Evolutionary conservation across 2,113 vertebrate genomes (phyloP).

Genomic region (Triplophysa dalaica): DNA sequence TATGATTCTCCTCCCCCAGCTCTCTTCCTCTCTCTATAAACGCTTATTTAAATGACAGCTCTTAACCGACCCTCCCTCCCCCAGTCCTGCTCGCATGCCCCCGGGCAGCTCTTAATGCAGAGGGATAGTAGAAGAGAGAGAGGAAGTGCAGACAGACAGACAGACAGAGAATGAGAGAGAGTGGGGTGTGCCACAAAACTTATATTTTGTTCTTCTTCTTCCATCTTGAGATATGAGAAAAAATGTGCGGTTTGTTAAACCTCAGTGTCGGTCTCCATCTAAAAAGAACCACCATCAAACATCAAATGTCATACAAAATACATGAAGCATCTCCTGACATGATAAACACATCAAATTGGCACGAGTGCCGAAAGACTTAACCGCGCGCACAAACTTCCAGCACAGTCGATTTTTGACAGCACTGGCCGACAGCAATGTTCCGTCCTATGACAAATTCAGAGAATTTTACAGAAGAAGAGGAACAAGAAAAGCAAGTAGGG

Average conservation of each 20-base stretch:
- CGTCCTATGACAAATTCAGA: not conserved
- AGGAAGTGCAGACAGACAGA: constrained; percentile 35
- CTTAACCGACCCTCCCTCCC: constrained; percentile 63
- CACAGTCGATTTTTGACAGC: constrained; percentile 19
- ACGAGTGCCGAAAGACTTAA: constrained; percentile 50
- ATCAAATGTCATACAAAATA: constrained; percentile 66
- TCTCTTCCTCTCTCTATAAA: constrained; percentile 62
- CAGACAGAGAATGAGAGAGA: constrained; percentile 39
- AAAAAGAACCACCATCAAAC: constrained; percentile 54
- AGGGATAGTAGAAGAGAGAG: constrained; percentile 60
- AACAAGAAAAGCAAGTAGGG: constrained; percentile 2
- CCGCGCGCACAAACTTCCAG: not conserved
- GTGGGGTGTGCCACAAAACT: constrained; percentile 49
- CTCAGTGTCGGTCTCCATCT: constrained; percentile 6
- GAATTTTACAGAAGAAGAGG: not conserved
- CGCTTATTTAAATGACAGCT: constrained; percentile 74
- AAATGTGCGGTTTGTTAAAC: constrained; percentile 37
- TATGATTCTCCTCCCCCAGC: constrained; percentile 59
- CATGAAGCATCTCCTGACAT: constrained; percentile 60
- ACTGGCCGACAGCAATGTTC: not conserved
- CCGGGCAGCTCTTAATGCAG: constrained; percentile 68
- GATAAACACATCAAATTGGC: constrained; percentile 60
- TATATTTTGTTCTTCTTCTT: constrained; percentile 18
- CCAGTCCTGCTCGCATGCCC: constrained; percentile 64
- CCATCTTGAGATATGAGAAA: constrained; percentile 5